Evolutionary conservation across 2,113 vertebrate genomes (phyloP).

Genomic region (Mustelus asterias): DNA sequence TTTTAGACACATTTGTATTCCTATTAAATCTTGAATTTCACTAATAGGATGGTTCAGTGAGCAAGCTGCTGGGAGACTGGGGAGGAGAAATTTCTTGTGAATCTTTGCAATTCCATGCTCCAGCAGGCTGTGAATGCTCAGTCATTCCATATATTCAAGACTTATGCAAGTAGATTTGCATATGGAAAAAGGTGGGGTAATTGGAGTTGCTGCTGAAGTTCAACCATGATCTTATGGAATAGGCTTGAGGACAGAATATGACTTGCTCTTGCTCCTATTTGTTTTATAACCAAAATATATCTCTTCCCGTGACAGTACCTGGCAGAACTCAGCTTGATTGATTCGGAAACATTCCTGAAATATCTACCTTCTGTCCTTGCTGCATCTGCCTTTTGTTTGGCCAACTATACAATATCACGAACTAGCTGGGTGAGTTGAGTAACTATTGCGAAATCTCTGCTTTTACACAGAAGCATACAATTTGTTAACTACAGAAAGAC

Average conservation of each 20-base stretch:
- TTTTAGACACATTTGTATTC: neutral
- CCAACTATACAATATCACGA: constrained; percentile 70
- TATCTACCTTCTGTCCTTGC: constrained; percentile 86
- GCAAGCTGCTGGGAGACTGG: no score
- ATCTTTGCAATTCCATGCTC: neutral
- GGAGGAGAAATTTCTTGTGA: neutral
- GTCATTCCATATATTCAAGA: neutral
- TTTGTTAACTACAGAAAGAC: neutral
- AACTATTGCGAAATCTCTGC: neutral
- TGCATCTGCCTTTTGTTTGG: constrained; percentile 76
- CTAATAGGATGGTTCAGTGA: neutral
- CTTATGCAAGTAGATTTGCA: neutral
- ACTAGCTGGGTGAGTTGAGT: constrained; percentile 75
- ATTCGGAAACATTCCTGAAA: constrained; percentile 86
- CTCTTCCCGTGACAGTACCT: constrained; percentile 66
- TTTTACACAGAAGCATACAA: neutral
- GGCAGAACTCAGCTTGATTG: constrained; percentile 84
- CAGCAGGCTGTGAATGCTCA: neutral
- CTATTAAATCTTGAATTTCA: neutral
- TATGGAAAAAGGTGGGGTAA: no score
- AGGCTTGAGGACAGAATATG: neutral
- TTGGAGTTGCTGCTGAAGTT: neutral
- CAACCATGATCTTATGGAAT: neutral
- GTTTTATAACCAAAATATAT: neutral
- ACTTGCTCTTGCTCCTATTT: neutral